Conservation (phyloP, 2,888 invertebrate species). For the Zaprionus obscuricornis region DNA sequence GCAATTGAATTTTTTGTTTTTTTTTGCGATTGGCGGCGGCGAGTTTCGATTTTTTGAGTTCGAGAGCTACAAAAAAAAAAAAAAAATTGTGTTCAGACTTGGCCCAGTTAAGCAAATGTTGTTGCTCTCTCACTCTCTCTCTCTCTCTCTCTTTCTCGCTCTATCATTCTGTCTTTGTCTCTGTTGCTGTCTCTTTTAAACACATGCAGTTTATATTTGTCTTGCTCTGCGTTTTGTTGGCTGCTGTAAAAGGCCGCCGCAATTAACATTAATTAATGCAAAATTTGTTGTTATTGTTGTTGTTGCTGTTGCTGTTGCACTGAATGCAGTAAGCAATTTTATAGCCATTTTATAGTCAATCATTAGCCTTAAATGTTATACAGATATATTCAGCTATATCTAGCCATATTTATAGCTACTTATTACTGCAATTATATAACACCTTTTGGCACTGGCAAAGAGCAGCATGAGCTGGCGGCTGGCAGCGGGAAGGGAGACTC, state of each 20-base stretch:
- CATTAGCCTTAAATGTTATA: constrained; percentile 5
- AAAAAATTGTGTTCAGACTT: constrained; percentile 23
- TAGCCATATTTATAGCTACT: neutral
- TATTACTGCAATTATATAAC: constrained; percentile 40
- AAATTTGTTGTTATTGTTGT: no score
- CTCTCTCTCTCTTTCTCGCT: constrained; percentile 21
- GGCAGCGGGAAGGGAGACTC: no score
- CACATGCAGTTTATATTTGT: neutral
- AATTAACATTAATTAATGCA: constrained; percentile 70
- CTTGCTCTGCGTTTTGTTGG: no score
- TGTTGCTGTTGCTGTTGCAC: constrained; percentile 13
- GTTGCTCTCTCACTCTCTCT: constrained; percentile 25
- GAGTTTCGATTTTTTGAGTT: no score
- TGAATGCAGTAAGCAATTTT: no score
- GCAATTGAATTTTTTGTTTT: constrained; percentile 43
- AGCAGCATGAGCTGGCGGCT: no score
- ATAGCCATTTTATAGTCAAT: constrained; percentile 19
- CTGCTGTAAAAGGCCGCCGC: constrained; percentile 39
- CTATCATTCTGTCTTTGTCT: constrained; percentile 18
- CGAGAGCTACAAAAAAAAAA: no score
- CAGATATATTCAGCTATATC: neutral
- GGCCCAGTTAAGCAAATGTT: constrained; percentile 26
- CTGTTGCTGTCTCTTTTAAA: no score
- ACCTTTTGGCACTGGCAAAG: constrained; percentile 4
- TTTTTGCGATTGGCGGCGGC: no score